Conservation (phyloP, 2,797 vertebrate genomes). For the Chelon labrosus region DNA sequence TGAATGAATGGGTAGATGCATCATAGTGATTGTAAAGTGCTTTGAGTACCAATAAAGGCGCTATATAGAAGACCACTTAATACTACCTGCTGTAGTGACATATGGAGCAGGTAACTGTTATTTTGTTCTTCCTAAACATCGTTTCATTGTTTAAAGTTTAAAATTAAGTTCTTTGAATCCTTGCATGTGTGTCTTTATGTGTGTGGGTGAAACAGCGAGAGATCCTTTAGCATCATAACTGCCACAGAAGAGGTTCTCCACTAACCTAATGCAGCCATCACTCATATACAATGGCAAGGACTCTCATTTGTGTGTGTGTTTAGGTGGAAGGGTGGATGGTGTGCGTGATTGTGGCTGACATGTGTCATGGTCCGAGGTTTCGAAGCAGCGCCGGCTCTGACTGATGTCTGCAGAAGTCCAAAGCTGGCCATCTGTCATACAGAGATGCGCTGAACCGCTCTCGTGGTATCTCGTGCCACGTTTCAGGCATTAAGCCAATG, state of each 20-base stretch:
- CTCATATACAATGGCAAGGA: conserved; percentile 54
- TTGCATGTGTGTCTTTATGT: neutral
- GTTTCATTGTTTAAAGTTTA: conserved; percentile 14
- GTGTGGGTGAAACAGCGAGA: neutral
- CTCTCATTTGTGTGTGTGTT: conserved; percentile 34
- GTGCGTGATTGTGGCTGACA: conserved; percentile 14
- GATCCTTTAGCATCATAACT: conserved; percentile 76
- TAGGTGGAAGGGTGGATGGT: conserved; percentile 33
- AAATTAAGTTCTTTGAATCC: neutral
- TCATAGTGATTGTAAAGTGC: too few relatives aligned
- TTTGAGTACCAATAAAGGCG: too few relatives aligned
- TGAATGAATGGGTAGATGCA: too few relatives aligned
- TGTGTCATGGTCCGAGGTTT: conserved; percentile 38
- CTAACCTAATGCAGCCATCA: conserved; percentile 72
- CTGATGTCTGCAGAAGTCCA: too few relatives aligned
- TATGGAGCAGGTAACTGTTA: too few relatives aligned
- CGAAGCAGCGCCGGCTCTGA: too few relatives aligned
- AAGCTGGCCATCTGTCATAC: too few relatives aligned
- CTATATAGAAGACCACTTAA: too few relatives aligned
- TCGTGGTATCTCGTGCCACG: too few relatives aligned
- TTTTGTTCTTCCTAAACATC: conserved; percentile 1
- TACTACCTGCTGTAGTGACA: too few relatives aligned
- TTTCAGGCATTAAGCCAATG: too few relatives aligned
- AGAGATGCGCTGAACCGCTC: too few relatives aligned
- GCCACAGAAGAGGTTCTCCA: conserved; percentile 66